phyloP scores from a whole-genome alignment of 2,113 vertebrate species.

The Tichodroma muraria region DNA sequence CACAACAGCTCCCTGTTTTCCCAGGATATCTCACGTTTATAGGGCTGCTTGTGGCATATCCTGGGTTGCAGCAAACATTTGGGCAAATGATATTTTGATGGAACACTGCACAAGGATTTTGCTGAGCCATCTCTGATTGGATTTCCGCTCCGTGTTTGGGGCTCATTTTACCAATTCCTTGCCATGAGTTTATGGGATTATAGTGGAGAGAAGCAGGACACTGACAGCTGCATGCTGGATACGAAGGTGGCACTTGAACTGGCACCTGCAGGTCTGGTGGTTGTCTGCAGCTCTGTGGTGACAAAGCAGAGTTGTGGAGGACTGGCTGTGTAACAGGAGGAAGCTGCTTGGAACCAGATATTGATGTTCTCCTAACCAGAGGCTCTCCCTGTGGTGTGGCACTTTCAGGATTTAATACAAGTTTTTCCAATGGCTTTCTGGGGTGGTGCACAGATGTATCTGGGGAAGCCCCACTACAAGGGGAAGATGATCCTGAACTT shows the following conservation, averaged over 20 bases:
- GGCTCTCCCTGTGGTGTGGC: slow-evolving; percentile 26
- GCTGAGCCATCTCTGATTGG: slow-evolving; percentile 27
- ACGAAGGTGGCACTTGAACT: slow-evolving; percentile 45
- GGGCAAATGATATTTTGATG: slow-evolving; percentile 59
- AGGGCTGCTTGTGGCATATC: slow-evolving; percentile 58
- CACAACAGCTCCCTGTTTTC: slow-evolving; percentile 4
- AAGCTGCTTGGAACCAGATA: slow-evolving; percentile 18
- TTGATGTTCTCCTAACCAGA: background rate
- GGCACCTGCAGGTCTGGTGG: slow-evolving; percentile 71
- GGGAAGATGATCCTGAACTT: slow-evolving; percentile 54
- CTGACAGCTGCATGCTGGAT: slow-evolving; percentile 69
- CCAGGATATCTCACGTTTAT: slow-evolving; percentile 34
- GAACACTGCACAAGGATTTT: slow-evolving; percentile 42
- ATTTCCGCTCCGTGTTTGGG: slow-evolving; percentile 24
- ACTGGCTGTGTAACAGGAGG: slow-evolving; percentile 31
- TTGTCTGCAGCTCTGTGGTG: slow-evolving; percentile 44
- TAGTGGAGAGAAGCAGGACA: slow-evolving; percentile 56
- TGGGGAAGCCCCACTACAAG: slow-evolving; percentile 53
- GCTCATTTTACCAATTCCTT: slow-evolving; percentile 39
- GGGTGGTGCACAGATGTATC: slow-evolving; percentile 50
- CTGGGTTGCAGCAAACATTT: slow-evolving; percentile 58
- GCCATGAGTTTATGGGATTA: slow-evolving; percentile 64
- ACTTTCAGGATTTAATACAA: background rate
- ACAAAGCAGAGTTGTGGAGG: slow-evolving; percentile 41
- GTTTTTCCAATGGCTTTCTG: slow-evolving; percentile 36